Conservation (phyloP, 2,797 vertebrate species). For the Chelon labrosus region DNA sequence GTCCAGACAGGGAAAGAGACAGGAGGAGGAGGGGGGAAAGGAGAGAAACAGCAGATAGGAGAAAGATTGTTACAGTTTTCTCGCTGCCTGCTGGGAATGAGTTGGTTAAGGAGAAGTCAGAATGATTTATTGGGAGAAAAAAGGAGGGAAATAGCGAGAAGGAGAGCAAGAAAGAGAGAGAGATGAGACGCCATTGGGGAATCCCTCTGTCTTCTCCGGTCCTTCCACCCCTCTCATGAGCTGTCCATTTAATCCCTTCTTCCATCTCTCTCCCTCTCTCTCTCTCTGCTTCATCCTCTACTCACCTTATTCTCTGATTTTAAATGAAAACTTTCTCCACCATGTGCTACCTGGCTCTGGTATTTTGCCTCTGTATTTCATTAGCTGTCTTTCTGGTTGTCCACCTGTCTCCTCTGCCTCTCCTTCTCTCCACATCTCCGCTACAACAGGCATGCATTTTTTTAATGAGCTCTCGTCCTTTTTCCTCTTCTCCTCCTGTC, state of each 20-base stretch:
- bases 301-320: slow-evolving; percentile 46
- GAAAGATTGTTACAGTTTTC: slow-evolving; percentile 85
- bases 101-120: slow-evolving; percentile 89
- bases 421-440: slow-evolving; percentile 33
- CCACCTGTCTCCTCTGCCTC: slow-evolving; percentile 64
- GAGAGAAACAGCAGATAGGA: slow-evolving; percentile 66
- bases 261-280: slow-evolving; percentile 13
- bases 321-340: slow-evolving; percentile 58
- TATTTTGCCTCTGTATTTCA: slow-evolving; percentile 66
- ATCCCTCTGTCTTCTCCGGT: slow-evolving; percentile 82
- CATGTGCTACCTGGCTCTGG: slow-evolving; percentile 39
- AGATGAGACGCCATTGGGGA: slow-evolving; percentile 83
- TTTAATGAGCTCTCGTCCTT: slow-evolving; percentile 69
- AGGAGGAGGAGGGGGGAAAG: slow-evolving; percentile 34
- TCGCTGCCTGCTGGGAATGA: slow-evolving; percentile 87
- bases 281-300: slow-evolving; percentile 6
- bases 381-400: slow-evolving; percentile 79
- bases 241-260: slow-evolving; percentile 71
- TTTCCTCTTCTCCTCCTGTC: slow-evolving; percentile 35
- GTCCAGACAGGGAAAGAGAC: slow-evolving; percentile 46
- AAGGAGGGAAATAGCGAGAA: slow-evolving; percentile 80
- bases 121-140: slow-evolving; percentile 89
- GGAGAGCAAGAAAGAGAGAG: slow-evolving; percentile 77
- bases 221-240: slow-evolving; percentile 69
- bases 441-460: slow-evolving; percentile 47